These are phyloP conservation scores for Threskiornis aethiopicus DNA, from an alignment of 2,797 vertebrate species.

Conservation along the genomic window DNA sequence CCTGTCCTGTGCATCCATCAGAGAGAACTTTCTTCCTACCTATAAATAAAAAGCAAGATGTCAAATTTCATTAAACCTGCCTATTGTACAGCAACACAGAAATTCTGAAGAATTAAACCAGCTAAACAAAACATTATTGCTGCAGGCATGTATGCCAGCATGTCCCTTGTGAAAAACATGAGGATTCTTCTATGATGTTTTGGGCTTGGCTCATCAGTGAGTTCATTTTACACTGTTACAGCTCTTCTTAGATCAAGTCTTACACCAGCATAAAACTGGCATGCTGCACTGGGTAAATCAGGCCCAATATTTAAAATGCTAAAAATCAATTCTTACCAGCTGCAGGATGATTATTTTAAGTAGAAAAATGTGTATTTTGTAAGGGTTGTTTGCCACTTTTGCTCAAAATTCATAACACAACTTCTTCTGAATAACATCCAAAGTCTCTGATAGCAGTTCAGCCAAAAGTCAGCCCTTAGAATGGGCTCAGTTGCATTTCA, in stretches of 20 bases:
- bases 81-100: not conserved
- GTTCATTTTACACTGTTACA: not conserved
- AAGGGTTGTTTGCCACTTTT: not conserved
- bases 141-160: not conserved
- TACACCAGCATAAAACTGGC: not conserved
- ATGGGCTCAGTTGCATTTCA: not conserved
- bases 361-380: not conserved
- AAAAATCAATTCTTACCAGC: not conserved
- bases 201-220: not conserved
- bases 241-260: not conserved
- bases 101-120: not conserved
- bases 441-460: not conserved
- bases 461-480: not conserved
- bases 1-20: not conserved
- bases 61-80: not conserved
- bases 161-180: not conserved
- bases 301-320: not conserved
- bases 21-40: not conserved
- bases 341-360: not conserved
- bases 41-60: not conserved
- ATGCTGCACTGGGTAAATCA: not conserved
- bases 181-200: not conserved
- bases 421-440: not conserved
- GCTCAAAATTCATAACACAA: not conserved
- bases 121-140: not conserved